phyloP scores from a whole-genome alignment of 2,797 vertebrate species.

The Salarias fasciatus region DNA sequence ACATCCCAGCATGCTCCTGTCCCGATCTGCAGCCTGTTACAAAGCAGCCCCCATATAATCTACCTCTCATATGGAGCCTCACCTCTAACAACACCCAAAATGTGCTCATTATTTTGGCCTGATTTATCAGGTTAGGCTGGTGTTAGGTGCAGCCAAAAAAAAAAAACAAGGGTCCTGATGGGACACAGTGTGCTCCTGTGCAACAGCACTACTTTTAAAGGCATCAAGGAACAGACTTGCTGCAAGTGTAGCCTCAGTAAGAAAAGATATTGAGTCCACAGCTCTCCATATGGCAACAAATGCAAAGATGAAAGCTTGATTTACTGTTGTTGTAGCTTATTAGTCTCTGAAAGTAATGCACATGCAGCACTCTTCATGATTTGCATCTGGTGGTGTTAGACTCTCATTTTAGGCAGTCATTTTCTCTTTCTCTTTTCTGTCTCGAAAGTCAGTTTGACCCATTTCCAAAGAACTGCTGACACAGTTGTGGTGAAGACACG shows the following conservation, averaged over 20 bases:
- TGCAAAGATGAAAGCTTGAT: slow-evolving; percentile 27
- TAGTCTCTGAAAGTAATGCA: slow-evolving; percentile 13
- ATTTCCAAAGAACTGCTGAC: slow-evolving; percentile 50
- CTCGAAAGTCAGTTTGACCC: slow-evolving; percentile 34
- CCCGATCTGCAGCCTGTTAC: slow-evolving; percentile 15
- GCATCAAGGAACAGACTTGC: too few relatives aligned
- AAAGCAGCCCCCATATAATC: neutral
- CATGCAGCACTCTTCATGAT: slow-evolving; percentile 5
- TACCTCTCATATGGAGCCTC: slow-evolving; percentile 1
- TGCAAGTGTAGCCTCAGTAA: too few relatives aligned
- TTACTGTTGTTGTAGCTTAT: slow-evolving; percentile 14
- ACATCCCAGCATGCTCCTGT: slow-evolving; percentile 36
- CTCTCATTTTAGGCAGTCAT: slow-evolving; percentile 16
- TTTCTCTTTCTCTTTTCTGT: slow-evolving; percentile 27
- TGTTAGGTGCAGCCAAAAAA: slow-evolving; percentile 13
- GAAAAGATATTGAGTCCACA: slow-evolving; percentile 6
- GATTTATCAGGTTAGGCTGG: slow-evolving; percentile 16
- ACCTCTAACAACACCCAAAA: neutral
- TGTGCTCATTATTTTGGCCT: slow-evolving; percentile 25
- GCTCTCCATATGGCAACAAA: slow-evolving; percentile 10
- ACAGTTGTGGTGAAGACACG: slow-evolving; percentile 19
- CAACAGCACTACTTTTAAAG: too few relatives aligned
- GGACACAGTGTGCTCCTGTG: too few relatives aligned
- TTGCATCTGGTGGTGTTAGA: slow-evolving; percentile 29
- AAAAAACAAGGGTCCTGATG: neutral